Conservation (phyloP, 2,113 vertebrate species). For the Chauna torquata region DNA sequence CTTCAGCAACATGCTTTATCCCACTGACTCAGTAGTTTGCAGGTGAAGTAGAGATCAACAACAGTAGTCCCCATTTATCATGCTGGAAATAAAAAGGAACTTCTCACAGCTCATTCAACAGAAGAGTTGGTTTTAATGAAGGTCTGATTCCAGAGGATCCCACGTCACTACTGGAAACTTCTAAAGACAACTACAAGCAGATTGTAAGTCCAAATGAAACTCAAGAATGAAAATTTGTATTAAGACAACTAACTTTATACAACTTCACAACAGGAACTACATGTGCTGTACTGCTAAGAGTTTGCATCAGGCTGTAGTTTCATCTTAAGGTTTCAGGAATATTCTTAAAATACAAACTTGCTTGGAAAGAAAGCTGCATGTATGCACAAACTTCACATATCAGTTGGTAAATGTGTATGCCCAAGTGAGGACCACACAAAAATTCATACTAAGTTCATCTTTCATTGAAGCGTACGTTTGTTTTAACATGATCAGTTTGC, state of each 20-base stretch:
- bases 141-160: not conserved
- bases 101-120: not conserved
- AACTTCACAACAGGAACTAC: not conserved
- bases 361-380: not conserved
- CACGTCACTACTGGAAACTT: not conserved
- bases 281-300: not conserved
- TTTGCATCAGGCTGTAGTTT: not conserved
- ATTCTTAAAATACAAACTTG: not conserved
- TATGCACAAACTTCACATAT: not conserved
- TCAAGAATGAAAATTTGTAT: not conserved
- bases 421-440: not conserved
- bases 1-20: constrained; percentile 81
- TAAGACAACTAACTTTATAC: not conserved
- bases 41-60: not conserved
- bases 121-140: not conserved
- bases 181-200: not conserved
- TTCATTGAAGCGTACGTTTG: too few species aligned
- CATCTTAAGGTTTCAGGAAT: not conserved
- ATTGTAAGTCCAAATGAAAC: not conserved
- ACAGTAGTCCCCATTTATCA: not conserved
- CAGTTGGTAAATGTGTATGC: not conserved
- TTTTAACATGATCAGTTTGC: not conserved
- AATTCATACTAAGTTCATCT: too few species aligned
- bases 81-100: not conserved
- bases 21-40: constrained; percentile 59